Evolutionary conservation across 1,140 invertebrate genomes (phyloP), one percentile per base, ranked within the genome.

Genomic region (Euglossa dilemma): DNA sequence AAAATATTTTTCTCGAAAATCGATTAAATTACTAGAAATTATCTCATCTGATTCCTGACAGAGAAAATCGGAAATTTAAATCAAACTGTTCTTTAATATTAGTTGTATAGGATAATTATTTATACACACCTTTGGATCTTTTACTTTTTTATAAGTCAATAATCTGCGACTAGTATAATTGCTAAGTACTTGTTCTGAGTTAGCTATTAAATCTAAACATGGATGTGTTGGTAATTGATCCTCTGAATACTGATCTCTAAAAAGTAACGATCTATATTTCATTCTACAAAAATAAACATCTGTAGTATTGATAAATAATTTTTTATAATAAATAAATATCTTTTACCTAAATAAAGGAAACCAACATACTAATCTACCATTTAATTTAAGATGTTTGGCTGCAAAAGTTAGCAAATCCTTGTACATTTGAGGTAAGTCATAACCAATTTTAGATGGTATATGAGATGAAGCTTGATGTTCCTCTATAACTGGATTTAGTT

Each of bases 291-390:
- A 57, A 57, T 74, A 57, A 61, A 75, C 71, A 45, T 70, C 54
- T 50, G 57, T 74, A 82, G 80, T 76, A 80, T 18, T 78, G 18
- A n/a, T 84, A 86, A 86, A 84, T 74, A 57, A 43, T 16, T 76
- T 67, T 70, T 79, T 69, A 16, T 73, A 43, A 47, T 64, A 16
- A 16, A 47, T 59, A 66, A 64, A 45, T 71, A 47, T 6, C 59
- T 18, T 75, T 91, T 94, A 97, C 97, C 97, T 96, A 83, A 97
- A 97, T 73, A 98, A 95, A 71, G 99, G 99, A 90, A 98, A 96
- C 98, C 98, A 99, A 94, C 97, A 98, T 0, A 99, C 98, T 23
- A 99, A 94, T 88, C 97, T 94, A 0, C 98, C 97, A 52, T 96
- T 95, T 7, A 98, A 79, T 87, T 94, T 96, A 59, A 99, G 95